Evolutionary conservation across 2,113 vertebrate genomes (phyloP).

Genomic region (Phalacrocorax aristotelis): DNA sequence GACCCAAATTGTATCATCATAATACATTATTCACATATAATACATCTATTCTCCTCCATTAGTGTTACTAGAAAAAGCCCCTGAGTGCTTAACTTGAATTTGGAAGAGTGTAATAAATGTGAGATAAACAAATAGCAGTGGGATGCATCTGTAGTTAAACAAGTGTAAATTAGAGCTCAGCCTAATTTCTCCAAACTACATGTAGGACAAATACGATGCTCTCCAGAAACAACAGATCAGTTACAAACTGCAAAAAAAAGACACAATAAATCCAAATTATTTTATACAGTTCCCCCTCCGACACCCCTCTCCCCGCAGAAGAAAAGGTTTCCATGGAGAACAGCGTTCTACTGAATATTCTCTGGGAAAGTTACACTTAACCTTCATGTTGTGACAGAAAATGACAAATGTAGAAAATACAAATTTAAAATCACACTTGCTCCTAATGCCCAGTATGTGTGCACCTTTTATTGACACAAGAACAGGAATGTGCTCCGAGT

Average conservation of each 20-base stretch:
- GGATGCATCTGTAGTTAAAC: constrained; percentile 80
- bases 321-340: neutral
- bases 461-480: neutral
- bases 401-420: neutral
- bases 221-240: constrained; percentile 37
- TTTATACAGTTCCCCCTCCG: neutral
- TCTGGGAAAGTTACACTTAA: neutral
- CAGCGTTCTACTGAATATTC: neutral
- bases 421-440: neutral
- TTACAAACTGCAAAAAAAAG: neutral
- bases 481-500: neutral
- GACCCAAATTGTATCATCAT: constrained; percentile 92
- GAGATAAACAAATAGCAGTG: constrained; percentile 79
- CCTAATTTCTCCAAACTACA: constrained; percentile 57
- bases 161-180: constrained; percentile 79
- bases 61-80: constrained; percentile 80
- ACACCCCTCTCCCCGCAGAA: rapidly evolving
- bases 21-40: constrained; percentile 99
- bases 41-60: constrained; percentile 91
- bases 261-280: neutral
- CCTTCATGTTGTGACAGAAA: neutral
- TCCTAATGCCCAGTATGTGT: neutral
- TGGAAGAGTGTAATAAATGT: constrained; percentile 80
- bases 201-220: neutral
- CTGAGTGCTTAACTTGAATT: constrained; percentile 82